Conservation (phyloP, 2,113 vertebrate species). For the Gopherus flavomarginatus region DNA sequence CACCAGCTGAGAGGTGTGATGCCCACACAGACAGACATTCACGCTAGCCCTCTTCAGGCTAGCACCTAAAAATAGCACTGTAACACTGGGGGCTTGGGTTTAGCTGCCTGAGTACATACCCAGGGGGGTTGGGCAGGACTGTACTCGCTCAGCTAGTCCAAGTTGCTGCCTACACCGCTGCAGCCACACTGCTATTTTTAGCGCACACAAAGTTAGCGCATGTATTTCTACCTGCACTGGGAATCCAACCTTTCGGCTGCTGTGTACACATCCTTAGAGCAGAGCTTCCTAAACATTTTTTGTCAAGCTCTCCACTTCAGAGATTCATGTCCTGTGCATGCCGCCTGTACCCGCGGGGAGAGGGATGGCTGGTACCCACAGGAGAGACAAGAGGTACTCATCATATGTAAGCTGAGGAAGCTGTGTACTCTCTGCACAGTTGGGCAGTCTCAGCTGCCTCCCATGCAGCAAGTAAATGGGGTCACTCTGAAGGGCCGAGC, state of each 20-base stretch:
- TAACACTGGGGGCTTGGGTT: not conserved
- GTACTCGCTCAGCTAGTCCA: not conserved
- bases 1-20: too few relatives aligned
- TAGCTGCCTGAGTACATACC: not conserved
- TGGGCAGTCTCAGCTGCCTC: not conserved
- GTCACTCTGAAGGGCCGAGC: not conserved
- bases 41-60: not conserved
- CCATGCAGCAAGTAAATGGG: not conserved
- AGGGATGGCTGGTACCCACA: not conserved
- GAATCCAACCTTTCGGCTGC: not conserved
- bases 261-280: not conserved
- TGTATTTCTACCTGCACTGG: not conserved
- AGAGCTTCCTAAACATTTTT: not conserved
- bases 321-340: not conserved
- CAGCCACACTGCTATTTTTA: not conserved
- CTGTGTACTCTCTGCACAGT: not conserved
- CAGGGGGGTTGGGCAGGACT: not conserved
- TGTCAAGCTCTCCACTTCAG: not conserved
- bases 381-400: not conserved
- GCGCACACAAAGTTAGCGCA: not conserved
- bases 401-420: not conserved
- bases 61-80: not conserved
- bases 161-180: not conserved
- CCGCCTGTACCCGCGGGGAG: not conserved
- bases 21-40: not conserved